Evolutionary conservation across 2,888 invertebrate species (phyloP), one percentile per base, ranked within the genome.

Genomic region (Dioctria rufipes): DNA sequence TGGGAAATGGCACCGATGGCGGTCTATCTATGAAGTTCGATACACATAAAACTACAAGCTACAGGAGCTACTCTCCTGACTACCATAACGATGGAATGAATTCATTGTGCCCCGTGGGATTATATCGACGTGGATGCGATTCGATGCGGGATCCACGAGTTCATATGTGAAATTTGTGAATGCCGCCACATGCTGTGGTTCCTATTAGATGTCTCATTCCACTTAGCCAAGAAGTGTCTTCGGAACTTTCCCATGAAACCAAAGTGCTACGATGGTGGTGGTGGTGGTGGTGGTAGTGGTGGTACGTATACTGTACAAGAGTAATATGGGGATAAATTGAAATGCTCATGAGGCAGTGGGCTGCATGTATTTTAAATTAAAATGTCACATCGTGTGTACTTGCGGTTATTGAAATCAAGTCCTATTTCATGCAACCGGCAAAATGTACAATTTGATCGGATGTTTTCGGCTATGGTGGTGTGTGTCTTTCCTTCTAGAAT

Each of bases 291-390:
- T 25, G 25, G 25, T 25, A 2, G 25, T 25, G 25, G 25, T 25
- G 25, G 25, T 25, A 25, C 25, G 25, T 25, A 25, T 25, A 25
- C 25, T 46, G 63, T 63, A 77, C 77, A 77, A 77, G 54, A 11
- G 54, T 54, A 78, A 78, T 78, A 78, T 78, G 39, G 78, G 25
- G 43, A 78, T 78, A 78, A 78, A 78, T 78, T 78, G 66, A 78
- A 78, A 42, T 54, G 66, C 66, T 78, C 78, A 78, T 78, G 65
- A 78, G 66, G 66, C 54, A 78, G 51, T 78, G 54, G 65, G 66
- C 65, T 49, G 78, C 66, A 66, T 66, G 78, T 78, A 78, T 78
- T 78, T 78, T 66, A 78, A 78, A 78, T 78, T 65, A 78, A 78
- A 78, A 78, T 66, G 78, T 78, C 66, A 66, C 78, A 77, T 63